phyloP scores from a whole-genome alignment of 2,797 vertebrate species.

The Telmatherina bonti region DNA sequence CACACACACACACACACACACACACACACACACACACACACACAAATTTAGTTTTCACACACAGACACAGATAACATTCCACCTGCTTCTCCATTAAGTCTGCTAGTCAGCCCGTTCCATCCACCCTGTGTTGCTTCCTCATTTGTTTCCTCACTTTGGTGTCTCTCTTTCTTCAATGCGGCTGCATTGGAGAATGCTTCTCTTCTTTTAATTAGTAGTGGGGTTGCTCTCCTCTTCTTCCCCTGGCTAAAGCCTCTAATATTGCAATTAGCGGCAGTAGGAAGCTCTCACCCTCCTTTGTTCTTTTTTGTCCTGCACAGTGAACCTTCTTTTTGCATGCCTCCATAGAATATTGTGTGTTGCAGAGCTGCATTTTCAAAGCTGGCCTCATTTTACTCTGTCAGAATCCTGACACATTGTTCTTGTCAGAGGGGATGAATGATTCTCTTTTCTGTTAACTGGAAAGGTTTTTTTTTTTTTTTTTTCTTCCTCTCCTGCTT shows the following conservation, averaged over 20 bases:
- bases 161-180: constrained; percentile 25
- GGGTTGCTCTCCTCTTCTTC: constrained; percentile 59
- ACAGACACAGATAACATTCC: constrained; percentile 24
- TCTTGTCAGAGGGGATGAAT: constrained; percentile 36
- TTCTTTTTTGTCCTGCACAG: constrained; percentile 45
- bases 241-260: constrained; percentile 63
- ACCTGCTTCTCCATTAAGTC: constrained; percentile 16
- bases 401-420: constrained; percentile 55
- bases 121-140: constrained; percentile 5
- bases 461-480: constrained; percentile 35
- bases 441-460: constrained; percentile 42
- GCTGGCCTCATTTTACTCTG: constrained; percentile 71
- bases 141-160: constrained; percentile 28
- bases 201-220: constrained; percentile 67
- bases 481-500: constrained; percentile 23
- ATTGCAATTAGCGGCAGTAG: constrained; percentile 74
- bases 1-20: constrained; percentile 2
- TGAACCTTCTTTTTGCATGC: constrained; percentile 46
- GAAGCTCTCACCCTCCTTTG: constrained; percentile 68
- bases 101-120: constrained; percentile 10
- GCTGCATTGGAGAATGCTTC: constrained; percentile 41
- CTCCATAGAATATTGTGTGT: constrained; percentile 64
- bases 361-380: constrained; percentile 71
- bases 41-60: neutral
- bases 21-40: neutral